Conservation (phyloP, 2,888 invertebrate species). For the Parnassius orleans region DNA sequence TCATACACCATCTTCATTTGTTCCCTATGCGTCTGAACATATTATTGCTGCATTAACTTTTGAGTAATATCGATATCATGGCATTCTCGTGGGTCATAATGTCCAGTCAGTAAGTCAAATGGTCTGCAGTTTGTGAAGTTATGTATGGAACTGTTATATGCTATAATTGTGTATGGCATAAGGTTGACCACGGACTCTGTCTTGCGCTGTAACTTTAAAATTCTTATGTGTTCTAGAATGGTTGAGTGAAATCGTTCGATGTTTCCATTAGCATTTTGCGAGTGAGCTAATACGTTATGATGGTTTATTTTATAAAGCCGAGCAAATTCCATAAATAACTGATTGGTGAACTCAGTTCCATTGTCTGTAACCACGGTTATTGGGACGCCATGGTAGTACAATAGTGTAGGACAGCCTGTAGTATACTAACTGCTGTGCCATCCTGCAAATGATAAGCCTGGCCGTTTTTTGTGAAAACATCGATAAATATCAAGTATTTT, state of each 20-base stretch:
- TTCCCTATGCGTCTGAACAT: no score
- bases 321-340: conserved; percentile 31
- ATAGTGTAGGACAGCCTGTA: background rate
- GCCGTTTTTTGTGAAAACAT: conserved; percentile 23
- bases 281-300: conserved; percentile 26
- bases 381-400: background rate
- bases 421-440: background rate
- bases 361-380: background rate
- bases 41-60: no score
- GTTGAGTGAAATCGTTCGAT: conserved; percentile 29
- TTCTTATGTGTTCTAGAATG: conserved; percentile 28
- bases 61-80: no score
- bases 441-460: conserved; percentile 18
- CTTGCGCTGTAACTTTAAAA: conserved; percentile 19
- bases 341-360: conserved; percentile 36
- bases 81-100: background rate
- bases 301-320: conserved; percentile 29
- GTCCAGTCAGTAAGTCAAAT: background rate
- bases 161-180: no score
- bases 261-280: conserved; percentile 31
- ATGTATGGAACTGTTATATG: no score
- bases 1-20: no score
- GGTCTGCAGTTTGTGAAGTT: no score
- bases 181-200: no score
- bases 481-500: conserved; percentile 27